phyloP scores from a whole-genome alignment of 1,140 invertebrate genomes.

The Drosophila eugracilis region DNA sequence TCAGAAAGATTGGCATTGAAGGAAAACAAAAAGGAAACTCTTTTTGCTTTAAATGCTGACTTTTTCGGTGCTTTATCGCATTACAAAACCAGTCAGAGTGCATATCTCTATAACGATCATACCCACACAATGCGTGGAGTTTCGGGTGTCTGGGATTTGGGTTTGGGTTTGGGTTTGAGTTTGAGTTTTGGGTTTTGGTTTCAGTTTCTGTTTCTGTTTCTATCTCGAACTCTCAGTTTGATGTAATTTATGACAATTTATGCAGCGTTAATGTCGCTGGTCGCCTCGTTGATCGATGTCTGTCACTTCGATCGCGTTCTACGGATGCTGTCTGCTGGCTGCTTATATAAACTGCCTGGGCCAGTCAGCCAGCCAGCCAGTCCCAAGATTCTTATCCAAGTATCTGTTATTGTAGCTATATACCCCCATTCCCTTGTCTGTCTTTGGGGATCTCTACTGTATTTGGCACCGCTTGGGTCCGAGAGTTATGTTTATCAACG shows the following conservation, averaged over 20 bases:
- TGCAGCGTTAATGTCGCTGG: constrained; percentile 82
- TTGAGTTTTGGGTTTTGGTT: constrained; percentile 3
- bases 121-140: constrained; percentile 59
- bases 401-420: no score
- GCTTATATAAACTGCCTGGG: constrained; percentile 71
- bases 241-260: constrained; percentile 84
- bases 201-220: constrained; percentile 17
- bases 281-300: constrained; percentile 78
- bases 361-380: no score
- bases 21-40: constrained; percentile 37
- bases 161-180: constrained; percentile 1
- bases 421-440: constrained; percentile 14
- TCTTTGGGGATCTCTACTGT: constrained; percentile 54
- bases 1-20: constrained; percentile 19
- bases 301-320: constrained; percentile 71
- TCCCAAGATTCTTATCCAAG: constrained; percentile 71
- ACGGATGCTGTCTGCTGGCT: constrained; percentile 71
- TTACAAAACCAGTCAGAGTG: constrained; percentile 53
- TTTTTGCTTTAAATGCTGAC: constrained; percentile 79
- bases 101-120: constrained; percentile 55
- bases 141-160: constrained; percentile 18
- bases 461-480: constrained; percentile 74
- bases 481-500: constrained; percentile 65
- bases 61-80: constrained; percentile 65
- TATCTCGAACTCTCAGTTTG: constrained; percentile 22